A percentile compares a stretch with the other conserved stretches of the same genome.
Evolutionary conservation across 2,888 invertebrate species (phyloP).

Genomic region (Cryptophagus acutangulus): DNA sequence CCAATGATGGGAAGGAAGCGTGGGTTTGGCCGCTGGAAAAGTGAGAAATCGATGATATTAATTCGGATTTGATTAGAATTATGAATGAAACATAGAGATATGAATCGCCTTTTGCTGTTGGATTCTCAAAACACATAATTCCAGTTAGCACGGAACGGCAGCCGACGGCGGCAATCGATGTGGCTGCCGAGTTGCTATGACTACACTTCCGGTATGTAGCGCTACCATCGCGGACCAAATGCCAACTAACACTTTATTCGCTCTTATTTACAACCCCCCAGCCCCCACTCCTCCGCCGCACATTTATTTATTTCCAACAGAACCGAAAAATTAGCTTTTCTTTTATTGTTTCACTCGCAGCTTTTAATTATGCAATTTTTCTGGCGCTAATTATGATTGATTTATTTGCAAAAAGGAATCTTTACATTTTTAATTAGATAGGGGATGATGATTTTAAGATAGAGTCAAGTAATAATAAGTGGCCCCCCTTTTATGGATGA

Average conservation of each 20-base stretch:
- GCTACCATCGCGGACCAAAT: slow-evolving; percentile 30
- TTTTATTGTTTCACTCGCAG: not conserved
- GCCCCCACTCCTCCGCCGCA: too few species aligned
- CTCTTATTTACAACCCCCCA: not conserved
- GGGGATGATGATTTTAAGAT: slow-evolving; percentile 6
- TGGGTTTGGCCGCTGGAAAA: too few species aligned
- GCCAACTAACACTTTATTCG: not conserved
- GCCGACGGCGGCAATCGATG: slow-evolving; percentile 56
- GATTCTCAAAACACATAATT: slow-evolving; percentile 28
- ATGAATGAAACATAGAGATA: slow-evolving; percentile 10
- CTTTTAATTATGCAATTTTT: too few species aligned
- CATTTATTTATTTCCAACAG: too few species aligned
- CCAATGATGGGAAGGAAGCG: too few species aligned
- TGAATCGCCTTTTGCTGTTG: slow-evolving; percentile 18
- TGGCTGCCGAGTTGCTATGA: slow-evolving; percentile 60
- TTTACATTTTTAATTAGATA: not conserved
- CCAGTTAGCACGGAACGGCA: slow-evolving; percentile 24
- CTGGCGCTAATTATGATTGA: too few species aligned
- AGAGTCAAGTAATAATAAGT: slow-evolving; percentile 30
- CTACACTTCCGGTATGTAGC: slow-evolving; percentile 58
- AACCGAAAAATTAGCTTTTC: not conserved
- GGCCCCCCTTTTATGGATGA: slow-evolving; percentile 13
- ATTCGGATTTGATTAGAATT: slow-evolving; percentile 14
- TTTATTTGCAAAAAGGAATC: too few species aligned
- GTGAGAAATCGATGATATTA: slow-evolving; percentile 14